Conservation (phyloP, 2,888 invertebrate genomes). For the Patella pellucida region DNA sequence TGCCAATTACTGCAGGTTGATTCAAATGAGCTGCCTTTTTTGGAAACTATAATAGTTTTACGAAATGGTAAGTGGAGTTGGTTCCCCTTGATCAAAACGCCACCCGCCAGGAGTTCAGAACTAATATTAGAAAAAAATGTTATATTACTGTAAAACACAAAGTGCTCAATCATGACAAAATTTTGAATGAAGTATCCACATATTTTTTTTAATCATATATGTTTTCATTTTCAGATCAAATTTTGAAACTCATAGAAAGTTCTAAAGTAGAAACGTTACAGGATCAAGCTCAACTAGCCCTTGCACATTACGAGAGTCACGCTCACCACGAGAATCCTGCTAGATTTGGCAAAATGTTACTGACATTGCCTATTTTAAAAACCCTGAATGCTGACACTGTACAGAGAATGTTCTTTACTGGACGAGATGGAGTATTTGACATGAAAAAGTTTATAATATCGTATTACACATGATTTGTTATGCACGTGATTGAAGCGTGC, state of each 20-base stretch:
- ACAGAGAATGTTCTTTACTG: constrained; percentile 33
- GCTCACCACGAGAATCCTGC: constrained; percentile 38
- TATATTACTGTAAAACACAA: no score
- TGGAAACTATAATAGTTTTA: constrained; percentile 48
- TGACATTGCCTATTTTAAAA: constrained; percentile 36
- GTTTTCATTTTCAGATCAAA: constrained; percentile 34
- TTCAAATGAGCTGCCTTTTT: constrained; percentile 45
- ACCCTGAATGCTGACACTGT: constrained; percentile 31
- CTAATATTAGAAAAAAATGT: no score
- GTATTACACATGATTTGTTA: neutral
- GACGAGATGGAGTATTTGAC: constrained; percentile 16
- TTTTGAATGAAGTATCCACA: no score
- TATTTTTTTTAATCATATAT: neutral
- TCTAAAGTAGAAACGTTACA: constrained; percentile 39
- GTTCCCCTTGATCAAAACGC: neutral
- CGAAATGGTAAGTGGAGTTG: constrained; percentile 38
- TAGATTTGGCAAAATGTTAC: constrained; percentile 44
- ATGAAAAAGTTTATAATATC: neutral
- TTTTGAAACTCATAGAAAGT: constrained; percentile 31
- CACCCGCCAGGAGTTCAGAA: no score
- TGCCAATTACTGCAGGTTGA: constrained; percentile 47
- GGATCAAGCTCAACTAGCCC: constrained; percentile 49
- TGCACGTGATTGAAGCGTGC: no score
- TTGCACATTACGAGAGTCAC: constrained; percentile 48
- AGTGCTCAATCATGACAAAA: no score